phyloP scores from a whole-genome alignment of 1,140 invertebrate species.

The Saccostrea glomerata region DNA sequence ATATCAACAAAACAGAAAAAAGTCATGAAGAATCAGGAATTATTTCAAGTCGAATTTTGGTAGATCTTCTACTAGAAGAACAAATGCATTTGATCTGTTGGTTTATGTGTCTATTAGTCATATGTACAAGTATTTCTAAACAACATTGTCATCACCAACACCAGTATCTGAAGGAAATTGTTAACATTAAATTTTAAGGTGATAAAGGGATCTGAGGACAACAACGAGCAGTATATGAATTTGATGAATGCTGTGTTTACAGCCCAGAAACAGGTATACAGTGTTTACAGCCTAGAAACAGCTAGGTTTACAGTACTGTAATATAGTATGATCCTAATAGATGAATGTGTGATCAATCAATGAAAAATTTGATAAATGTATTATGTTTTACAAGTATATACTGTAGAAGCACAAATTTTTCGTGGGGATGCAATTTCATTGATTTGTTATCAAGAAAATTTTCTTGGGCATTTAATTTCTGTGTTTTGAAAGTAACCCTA shows the following conservation, averaged over 20 bases:
- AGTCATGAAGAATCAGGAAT: conserved; percentile 84
- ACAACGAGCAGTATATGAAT: conserved; percentile 95
- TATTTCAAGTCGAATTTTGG: conserved; percentile 88
- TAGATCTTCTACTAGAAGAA: conserved; percentile 74
- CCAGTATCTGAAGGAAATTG: too few relatives aligned
- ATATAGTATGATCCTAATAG: background rate
- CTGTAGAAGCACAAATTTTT: too few relatives aligned
- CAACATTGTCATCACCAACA: background rate
- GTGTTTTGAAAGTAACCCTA: too few relatives aligned
- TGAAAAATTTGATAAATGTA: too few relatives aligned
- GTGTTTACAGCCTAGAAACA: background rate
- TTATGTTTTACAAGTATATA: too few relatives aligned
- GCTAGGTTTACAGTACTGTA: background rate
- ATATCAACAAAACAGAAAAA: conserved; percentile 80
- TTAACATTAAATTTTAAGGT: conserved; percentile 62
- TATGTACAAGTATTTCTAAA: background rate
- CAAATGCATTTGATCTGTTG: too few relatives aligned
- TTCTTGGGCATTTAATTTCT: too few relatives aligned
- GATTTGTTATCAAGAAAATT: too few relatives aligned
- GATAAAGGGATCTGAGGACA: conserved; percentile 92
- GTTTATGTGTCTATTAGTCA: too few relatives aligned
- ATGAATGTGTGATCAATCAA: too few relatives aligned
- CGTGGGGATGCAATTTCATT: too few relatives aligned
- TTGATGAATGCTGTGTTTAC: conserved; percentile 99
- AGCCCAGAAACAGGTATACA: conserved; percentile 87